phyloP scores from a whole-genome alignment of 2,888 invertebrate genomes.

The Pollenia amentaria region DNA sequence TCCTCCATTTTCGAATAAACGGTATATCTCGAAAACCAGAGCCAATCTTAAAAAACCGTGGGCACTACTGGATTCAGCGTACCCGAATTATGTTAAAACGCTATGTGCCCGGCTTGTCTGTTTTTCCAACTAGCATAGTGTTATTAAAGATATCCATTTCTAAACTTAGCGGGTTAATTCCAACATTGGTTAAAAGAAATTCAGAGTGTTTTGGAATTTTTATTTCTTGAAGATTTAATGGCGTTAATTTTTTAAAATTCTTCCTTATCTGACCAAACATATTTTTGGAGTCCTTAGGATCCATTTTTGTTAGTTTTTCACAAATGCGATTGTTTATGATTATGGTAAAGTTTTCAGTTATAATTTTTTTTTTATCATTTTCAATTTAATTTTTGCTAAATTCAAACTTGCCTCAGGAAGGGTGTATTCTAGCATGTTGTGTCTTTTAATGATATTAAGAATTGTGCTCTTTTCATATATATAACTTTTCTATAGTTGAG shows the following conservation, averaged over 20 bases:
- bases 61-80: no score
- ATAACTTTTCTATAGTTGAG: constrained; percentile 14
- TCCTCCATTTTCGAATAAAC: no score
- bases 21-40: no score
- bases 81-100: no score
- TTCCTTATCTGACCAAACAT: constrained; percentile 3
- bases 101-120: no score
- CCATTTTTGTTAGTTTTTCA: neutral
- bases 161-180: neutral
- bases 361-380: neutral
- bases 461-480: neutral
- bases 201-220: neutral
- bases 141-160: no score
- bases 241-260: neutral
- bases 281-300: neutral
- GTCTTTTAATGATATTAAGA: neutral
- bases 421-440: neutral
- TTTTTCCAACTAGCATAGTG: no score
- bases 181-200: neutral
- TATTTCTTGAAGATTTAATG: constrained; percentile 8
- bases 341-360: neutral
- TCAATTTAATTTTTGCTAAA: no score
- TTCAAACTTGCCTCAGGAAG: no score
- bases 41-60: no score
- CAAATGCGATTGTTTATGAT: neutral